phyloP scores from a whole-genome alignment of 1,140 invertebrate species.

The silkworm (Bombyx mori) region ASM3026992v2 NC_085112.1:12885001-12885500 shows the following conservation, averaged over 20 bases:
- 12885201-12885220: conserved; percentile 55
- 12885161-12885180: conserved; percentile 66
- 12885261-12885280: conserved; percentile 59
- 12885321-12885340: conserved; percentile 68
- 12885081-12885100: conserved; percentile 1
- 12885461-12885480: too few species aligned
- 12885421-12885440: too few species aligned
- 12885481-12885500: too few species aligned
- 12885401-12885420: too few species aligned
- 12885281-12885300: conserved; percentile 65
- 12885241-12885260: conserved; percentile 5
- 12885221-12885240: conserved; percentile 21
- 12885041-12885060: conserved; percentile 26
- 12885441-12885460: too few species aligned
- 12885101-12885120: neutral
- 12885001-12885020: conserved; percentile 40
- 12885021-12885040: conserved; percentile 42
- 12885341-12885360: conserved; percentile 64
- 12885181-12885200: conserved; percentile 50
- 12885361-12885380: conserved; percentile 34
- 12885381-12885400: too few species aligned
- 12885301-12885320: conserved; percentile 71
- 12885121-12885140: conserved; percentile 1
- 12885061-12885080: conserved; percentile 13
- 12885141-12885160: conserved; percentile 34